Evolutionary conservation across 2,113 vertebrate species (phyloP), one percentile per base, ranked within the genome.

Genomic region (Syrmaticus mikado): DNA sequence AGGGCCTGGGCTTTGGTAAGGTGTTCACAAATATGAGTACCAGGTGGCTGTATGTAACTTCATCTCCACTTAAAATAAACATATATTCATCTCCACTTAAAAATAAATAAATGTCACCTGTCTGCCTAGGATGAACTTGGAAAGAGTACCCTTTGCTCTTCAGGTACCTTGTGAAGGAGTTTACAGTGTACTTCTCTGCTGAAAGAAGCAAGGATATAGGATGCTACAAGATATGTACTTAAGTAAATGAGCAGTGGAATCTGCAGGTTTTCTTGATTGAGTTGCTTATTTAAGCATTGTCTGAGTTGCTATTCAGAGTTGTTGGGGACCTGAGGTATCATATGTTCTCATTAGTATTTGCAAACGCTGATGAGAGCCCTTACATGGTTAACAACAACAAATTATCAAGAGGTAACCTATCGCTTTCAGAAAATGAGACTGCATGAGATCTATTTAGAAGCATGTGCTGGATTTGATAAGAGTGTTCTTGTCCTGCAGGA

Each of bases 401-500:
- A n/a, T 43, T 48, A n/a, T 66, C 52, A 75, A 24, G 41, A 25
- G 38, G 50, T 50, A 65, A 68, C 22, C 24, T 34, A 2, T 57
- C 28, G n/a, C 48, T 84, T 76, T 68, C 62, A 70, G 74, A 62
- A 82, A 55, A 53, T 57, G 71, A 58, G n/a, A 40, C 64, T 77
- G 50, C 41, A 17, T 30, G 50, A 46, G 60, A 70, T 45, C 32
- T 38, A 8, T 66, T 70, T 17, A 65, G 80, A 34, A 72, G 19
- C 0, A 2, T 40, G 25, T 73, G 60, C 41, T 72, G 79, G 48
- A 8, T 81, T 81, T 92, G 57, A 71, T 57, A 43, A 2, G 50
- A 43, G 13, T 40, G 58, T 62, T 43, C 38, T 22, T 48, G 80
- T 89, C 87, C n/a, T 61, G 14, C 93, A 99, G 99, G 99, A 68